phyloP scores from a whole-genome alignment of 1,140 invertebrate species.

The Drosophila repleta region DNA sequence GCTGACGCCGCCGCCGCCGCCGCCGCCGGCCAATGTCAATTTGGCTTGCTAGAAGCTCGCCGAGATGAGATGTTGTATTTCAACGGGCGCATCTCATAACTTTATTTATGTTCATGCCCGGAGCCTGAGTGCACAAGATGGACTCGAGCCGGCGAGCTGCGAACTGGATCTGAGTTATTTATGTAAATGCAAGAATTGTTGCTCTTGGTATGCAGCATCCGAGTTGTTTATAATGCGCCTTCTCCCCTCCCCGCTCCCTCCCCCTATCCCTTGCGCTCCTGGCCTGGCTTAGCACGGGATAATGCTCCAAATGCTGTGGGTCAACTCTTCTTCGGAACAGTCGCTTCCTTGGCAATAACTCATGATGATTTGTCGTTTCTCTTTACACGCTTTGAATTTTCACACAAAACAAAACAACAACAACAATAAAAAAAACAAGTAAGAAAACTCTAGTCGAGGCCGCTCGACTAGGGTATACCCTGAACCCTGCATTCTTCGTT shows the following conservation, averaged over 20 bases:
- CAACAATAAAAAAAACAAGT: no score
- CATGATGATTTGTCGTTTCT: background rate
- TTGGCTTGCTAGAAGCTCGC: constrained; percentile 7
- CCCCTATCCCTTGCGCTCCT: no score
- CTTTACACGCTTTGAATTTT: background rate
- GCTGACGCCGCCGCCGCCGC: background rate
- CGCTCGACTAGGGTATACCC: no score
- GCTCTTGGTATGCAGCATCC: constrained; percentile 14
- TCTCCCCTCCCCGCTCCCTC: no score
- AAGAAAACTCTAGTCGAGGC: no score
- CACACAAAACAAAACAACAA: background rate
- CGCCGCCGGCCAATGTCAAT: constrained; percentile 24
- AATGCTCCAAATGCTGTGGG: constrained; percentile 2
- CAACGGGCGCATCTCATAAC: constrained; percentile 40
- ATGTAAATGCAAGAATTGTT: constrained; percentile 11
- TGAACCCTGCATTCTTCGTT: no score
- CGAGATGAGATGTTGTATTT: constrained; percentile 10
- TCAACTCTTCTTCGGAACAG: background rate
- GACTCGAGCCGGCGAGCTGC: background rate
- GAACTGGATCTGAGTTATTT: constrained; percentile 1
- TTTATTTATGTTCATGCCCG: constrained; percentile 34
- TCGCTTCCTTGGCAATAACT: background rate
- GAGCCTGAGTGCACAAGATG: no score
- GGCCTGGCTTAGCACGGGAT: constrained; percentile 4
- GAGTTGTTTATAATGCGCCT: constrained; percentile 17